Conservation (phyloP, 2,888 invertebrate genomes). For the Drosophila neoperkinsi region DNA sequence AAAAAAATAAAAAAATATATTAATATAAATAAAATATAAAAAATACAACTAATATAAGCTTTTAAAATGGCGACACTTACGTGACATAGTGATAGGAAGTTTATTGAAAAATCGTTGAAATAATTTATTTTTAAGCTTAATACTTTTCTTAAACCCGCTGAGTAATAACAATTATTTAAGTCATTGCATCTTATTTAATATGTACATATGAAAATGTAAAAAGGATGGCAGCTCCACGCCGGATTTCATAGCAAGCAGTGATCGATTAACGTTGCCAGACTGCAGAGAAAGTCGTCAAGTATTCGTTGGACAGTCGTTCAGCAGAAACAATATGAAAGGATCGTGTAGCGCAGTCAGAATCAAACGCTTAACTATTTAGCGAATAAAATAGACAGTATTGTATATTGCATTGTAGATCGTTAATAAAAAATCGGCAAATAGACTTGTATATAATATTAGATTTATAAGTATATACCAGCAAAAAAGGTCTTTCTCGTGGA, state of each 20-base stretch:
- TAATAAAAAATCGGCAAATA: background rate
- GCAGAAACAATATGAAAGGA: background rate
- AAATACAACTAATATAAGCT: background rate
- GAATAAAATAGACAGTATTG: background rate
- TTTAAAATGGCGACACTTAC: background rate
- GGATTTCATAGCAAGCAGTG: background rate
- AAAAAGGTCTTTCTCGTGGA: fast-evolving
- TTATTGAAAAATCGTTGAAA: background rate
- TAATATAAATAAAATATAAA: background rate
- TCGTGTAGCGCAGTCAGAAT: background rate
- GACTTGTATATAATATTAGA: background rate
- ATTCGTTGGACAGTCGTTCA: background rate
- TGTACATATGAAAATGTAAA: background rate
- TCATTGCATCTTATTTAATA: background rate
- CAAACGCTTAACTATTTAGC: background rate
- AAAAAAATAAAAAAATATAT: conserved; percentile 18
- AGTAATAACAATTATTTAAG: background rate
- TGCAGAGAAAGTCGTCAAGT: background rate
- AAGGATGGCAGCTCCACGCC: background rate
- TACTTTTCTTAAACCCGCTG: background rate
- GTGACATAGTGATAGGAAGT: background rate
- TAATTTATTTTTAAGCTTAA: background rate
- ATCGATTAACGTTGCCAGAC: background rate
- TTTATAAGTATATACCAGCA: background rate
- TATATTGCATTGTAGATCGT: background rate